Conservation (phyloP, 2,888 invertebrate genomes). For the Cataglyphis albicans region DNA sequence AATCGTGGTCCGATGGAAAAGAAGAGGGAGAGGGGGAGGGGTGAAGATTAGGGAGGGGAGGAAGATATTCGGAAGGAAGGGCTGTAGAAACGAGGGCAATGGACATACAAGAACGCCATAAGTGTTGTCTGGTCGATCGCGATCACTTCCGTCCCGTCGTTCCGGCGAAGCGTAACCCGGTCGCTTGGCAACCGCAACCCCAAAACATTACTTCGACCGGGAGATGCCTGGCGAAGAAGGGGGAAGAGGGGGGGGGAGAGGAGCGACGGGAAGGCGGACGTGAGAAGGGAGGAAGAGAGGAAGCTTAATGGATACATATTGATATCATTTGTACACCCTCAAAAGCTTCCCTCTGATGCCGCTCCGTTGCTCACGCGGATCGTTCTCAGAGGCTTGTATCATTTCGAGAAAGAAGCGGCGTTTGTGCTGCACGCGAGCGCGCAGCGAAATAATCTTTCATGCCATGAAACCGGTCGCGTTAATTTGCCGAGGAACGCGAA, state of each 20-base stretch:
- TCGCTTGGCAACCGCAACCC: slow-evolving; percentile 64
- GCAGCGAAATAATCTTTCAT: slow-evolving; percentile 30
- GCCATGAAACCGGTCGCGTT: slow-evolving; percentile 31
- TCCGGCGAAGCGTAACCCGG: slow-evolving; percentile 62
- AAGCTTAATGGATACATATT: slow-evolving; percentile 82
- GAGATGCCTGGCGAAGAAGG: slow-evolving; percentile 54
- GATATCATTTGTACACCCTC: slow-evolving; percentile 81
- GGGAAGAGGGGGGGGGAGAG: slow-evolving; percentile 38
- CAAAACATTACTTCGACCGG: slow-evolving; percentile 67
- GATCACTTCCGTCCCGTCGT: slow-evolving; percentile 78
- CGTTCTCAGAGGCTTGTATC: slow-evolving; percentile 38
- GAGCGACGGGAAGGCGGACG: slow-evolving; percentile 50
- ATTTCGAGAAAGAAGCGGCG: slow-evolving; percentile 30
- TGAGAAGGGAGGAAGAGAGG: slow-evolving; percentile 48
- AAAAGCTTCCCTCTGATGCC: slow-evolving; percentile 48
- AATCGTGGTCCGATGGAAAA: neutral
- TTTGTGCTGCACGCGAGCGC: slow-evolving; percentile 40
- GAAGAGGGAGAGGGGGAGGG: neutral
- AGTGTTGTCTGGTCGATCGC: slow-evolving; percentile 78
- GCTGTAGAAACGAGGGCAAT: slow-evolving; percentile 56
- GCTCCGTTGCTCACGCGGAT: slow-evolving; percentile 48
- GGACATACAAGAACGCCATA: slow-evolving; percentile 58
- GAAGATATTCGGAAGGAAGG: neutral
- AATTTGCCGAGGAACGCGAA: slow-evolving; percentile 42
- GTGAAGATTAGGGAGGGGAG: too few species aligned